Evolutionary conservation across 2,113 vertebrate species (phyloP), one percentile per base, ranked within the genome.

Genomic region (Perca schrenkii): DNA sequence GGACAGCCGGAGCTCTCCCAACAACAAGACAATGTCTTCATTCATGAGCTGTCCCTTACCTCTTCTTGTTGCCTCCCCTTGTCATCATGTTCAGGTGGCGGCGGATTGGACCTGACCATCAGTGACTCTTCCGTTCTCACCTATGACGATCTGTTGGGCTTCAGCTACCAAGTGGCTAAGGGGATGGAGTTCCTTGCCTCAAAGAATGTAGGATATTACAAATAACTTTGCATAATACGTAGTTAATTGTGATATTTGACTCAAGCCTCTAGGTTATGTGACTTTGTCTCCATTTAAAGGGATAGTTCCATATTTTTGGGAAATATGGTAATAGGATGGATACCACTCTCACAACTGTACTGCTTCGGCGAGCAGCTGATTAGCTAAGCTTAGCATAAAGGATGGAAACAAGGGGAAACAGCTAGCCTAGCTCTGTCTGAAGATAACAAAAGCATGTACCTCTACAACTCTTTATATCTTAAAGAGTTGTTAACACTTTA

Each of bases 171-270:
- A 82, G 98, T 99, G 92, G 98, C 98, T 17, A 97, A 98, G 34
- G 98, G 98, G 84, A 99, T 99, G 98, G 98, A 99, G 82, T 99
- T 99, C 92, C 95, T 99, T 54, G 97, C 98, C 56, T 98, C 97
- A 52, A 99, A 99, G 95, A 99, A 99, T 0, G 98, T 99, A 96
- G 8, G 89, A 77, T 25, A 46, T 84, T 15, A 3, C 14, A 43
- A 56, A 22, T 56, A n/a, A 5, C 15, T 4, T 4, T 68, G 19
- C 25, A 5, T 3, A 13, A 40, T 40, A 25, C 53, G 12, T 34
- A 61, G 13, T 25, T 36, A n/a, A 43, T 43, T 43, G 28, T 31
- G n/a, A 57, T 63, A 25, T 25, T 25, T 50, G 19, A 62, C 68
- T 36, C 12, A 10, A 21, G n/a, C 7, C 40, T 60, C 36, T 2